Evolutionary conservation across 2,888 invertebrate genomes (phyloP), one percentile per base, ranked within the genome.

Genomic region (Macroteleia sp.): DNA sequence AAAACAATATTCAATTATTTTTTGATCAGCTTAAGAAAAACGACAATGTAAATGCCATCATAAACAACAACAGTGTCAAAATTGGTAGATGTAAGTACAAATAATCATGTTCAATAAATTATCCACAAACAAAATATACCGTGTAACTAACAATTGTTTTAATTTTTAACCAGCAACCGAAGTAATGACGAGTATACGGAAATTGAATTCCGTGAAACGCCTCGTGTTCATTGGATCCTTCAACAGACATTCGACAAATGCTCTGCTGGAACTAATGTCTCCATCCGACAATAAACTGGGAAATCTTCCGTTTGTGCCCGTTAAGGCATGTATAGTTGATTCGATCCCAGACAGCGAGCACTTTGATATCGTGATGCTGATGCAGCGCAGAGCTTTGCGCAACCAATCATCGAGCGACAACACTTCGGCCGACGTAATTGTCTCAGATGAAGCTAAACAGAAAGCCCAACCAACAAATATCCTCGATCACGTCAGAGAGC

Each of bases 211-310:
- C 0, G 67, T 91, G 0, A 84, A 85, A 19, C 85, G 89, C 34
- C 82, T 91, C 16, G 88, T 90, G 8, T 87, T 91, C 83, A 81
- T 91, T 54, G 90, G 90, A 2, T 86, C 89, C 2, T 82, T 91
- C 25, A 90, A 89, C 1, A 90, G 88, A 42, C 89, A 89, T 57
- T 87, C 90, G 1, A 89, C 89, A 5, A 87, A 88, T 10, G 85
- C 89, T 12, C 86, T 91, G 67, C 61, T 91, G 42, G 90, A 91
- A 71, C 77, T 91, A 16, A 88, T 87, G 30, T 86, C 88, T 19
- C 91, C 91, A 3, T 77, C 82, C 10, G 87, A 87, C 46, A 74
- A 62, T 12, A 66, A 44, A 16, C 79, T 85, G 10, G 90, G 90
- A 14, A 83, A 86, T 75, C 41, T 61, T 0, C 89, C 91, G 6